These are phyloP conservation scores for Otocyon megalotis DNA, from an alignment of 2,113 vertebrate genomes.

Conservation along the genomic window DNA sequence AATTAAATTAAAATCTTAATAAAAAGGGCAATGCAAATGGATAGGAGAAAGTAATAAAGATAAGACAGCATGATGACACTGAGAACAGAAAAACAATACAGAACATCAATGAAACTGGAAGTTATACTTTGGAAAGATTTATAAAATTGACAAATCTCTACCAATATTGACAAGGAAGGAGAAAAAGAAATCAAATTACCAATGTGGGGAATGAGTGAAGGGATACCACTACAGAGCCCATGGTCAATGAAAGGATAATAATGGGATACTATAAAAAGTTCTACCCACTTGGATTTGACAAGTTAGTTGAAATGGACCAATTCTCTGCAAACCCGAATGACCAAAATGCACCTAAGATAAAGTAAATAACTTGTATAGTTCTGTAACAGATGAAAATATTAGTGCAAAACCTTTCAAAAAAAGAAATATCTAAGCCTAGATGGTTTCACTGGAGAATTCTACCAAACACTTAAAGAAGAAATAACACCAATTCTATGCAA, in stretches of 20 bases:
- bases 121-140: neutral
- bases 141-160: slow-evolving; percentile 23
- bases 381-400: neutral
- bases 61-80: neutral
- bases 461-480: neutral
- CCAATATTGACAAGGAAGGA: slow-evolving; percentile 1
- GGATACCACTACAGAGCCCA: neutral
- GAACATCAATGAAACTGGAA: neutral
- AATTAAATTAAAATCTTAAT: neutral
- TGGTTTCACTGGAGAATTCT: neutral
- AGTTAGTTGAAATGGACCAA: neutral
- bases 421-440: neutral
- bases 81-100: slow-evolving; percentile 23
- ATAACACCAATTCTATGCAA: neutral
- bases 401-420: neutral
- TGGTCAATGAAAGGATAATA: neutral
- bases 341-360: neutral
- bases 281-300: neutral
- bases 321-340: neutral
- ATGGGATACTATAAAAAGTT: neutral
- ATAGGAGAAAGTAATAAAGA: slow-evolving; percentile 8
- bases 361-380: neutral
- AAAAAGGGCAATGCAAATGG: neutral
- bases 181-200: neutral
- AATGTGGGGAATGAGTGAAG: neutral